Percentiles rank a stretch among this genome's conserved stretches.
Conservation (phyloP, 2,888 invertebrate species). For the Serrognathus titanus region DNA sequence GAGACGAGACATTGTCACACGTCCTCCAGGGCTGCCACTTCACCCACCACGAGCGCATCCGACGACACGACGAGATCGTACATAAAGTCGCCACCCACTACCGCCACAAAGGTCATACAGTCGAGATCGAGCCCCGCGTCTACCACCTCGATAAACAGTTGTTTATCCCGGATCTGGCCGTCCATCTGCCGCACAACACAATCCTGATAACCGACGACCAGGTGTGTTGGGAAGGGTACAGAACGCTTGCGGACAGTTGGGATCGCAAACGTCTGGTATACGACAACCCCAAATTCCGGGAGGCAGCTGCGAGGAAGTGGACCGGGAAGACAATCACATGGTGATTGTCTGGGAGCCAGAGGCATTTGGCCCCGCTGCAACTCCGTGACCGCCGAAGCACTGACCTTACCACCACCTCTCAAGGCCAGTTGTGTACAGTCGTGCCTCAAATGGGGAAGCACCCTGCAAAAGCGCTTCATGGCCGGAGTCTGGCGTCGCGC, state of each 20-base stretch:
- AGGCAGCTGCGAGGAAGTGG: conserved; percentile 1
- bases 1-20: conserved; percentile 19
- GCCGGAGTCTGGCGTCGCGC: no score
- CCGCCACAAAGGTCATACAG: conserved; percentile 4
- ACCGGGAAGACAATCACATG: conserved; percentile 1
- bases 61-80: conserved; percentile 23
- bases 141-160: conserved; percentile 22
- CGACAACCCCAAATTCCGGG: conserved; percentile 7
- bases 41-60: conserved; percentile 17
- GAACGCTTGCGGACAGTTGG: conserved; percentile 8
- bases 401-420: no score
- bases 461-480: no score
- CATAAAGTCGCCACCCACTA: conserved; percentile 21
- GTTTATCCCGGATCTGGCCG: conserved; percentile 25
- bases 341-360: conserved; percentile 17
- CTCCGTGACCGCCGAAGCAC: not conserved
- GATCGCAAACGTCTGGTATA: conserved; percentile 10
- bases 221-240: conserved; percentile 20
- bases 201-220: conserved; percentile 14
- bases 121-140: conserved; percentile 27
- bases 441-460: no score
- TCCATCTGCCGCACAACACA: conserved; percentile 8
- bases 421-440: no score
- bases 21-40: conserved; percentile 19
- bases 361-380: conserved; percentile 18